Evolutionary conservation across 2,888 invertebrate genomes (phyloP).

Genomic region (Hypomecis atomaria): DNA sequence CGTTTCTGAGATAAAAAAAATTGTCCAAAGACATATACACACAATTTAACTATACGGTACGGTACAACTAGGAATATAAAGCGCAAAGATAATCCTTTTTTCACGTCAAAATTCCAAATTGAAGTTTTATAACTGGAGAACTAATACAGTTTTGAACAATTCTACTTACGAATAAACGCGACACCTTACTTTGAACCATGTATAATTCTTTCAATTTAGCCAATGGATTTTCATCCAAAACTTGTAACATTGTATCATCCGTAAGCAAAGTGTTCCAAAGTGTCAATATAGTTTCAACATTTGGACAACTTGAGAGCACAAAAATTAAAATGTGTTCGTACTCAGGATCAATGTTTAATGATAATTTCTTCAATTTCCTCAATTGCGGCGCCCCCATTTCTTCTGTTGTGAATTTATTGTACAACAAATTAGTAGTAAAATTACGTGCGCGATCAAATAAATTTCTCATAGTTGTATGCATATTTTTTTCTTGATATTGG

Average conservation of each 20-base stretch:
- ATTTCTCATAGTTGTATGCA: not conserved
- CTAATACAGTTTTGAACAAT: no score
- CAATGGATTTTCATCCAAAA: not conserved
- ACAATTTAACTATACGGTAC: no score
- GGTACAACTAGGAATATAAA: no score
- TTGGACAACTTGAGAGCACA: not conserved
- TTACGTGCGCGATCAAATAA: not conserved
- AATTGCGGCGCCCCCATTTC: not conserved
- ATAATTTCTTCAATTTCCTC: not conserved
- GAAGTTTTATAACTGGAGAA: no score
- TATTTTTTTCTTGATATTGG: conserved; percentile 2
- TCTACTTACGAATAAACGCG: no score
- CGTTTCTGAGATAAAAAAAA: no score
- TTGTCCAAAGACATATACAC: no score
- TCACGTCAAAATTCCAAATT: no score
- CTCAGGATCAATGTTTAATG: not conserved
- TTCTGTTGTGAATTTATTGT: not conserved
- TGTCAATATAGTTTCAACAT: not conserved
- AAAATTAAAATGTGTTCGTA: conserved; percentile 1
- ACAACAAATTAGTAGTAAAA: not conserved
- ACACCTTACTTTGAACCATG: no score
- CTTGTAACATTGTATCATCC: not conserved
- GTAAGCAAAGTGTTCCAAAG: not conserved
- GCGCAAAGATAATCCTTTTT: no score
- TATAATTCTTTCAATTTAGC: no score